Evolutionary conservation across 2,113 vertebrate genomes (phyloP).

Genomic region (Hemiprocne comata): DNA sequence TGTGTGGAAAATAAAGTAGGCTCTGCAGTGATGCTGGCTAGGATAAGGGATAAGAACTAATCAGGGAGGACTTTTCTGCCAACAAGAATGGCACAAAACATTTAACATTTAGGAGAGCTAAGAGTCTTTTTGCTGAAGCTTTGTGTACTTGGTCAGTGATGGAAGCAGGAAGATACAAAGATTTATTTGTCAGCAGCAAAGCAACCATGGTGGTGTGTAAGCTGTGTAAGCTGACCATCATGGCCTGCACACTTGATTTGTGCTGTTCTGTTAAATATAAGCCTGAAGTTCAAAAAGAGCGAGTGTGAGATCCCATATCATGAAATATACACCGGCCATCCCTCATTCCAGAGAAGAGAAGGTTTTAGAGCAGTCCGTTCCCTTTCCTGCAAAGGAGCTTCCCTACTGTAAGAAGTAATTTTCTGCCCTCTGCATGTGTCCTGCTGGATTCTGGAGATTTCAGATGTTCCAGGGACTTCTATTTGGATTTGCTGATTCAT

Average conservation of each 20-base stretch:
- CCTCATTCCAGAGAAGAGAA: not conserved
- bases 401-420: not conserved
- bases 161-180: not conserved
- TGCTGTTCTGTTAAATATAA: not conserved
- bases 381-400: not conserved
- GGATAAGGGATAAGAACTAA: not conserved
- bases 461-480: not conserved
- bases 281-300: not conserved
- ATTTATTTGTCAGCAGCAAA: not conserved
- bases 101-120: not conserved
- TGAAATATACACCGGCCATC: not conserved
- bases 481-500: not conserved
- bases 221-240: not conserved
- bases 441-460: not conserved
- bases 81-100: not conserved
- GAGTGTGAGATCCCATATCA: not conserved
- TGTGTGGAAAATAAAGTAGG: slow-evolving; percentile 12
- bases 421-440: not conserved
- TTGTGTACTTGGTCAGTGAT: not conserved
- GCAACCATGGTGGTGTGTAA: not conserved
- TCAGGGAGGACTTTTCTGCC: not conserved
- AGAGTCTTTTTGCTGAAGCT: not conserved
- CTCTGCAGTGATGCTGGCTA: not conserved
- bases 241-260: not conserved
- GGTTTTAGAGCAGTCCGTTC: not conserved